Evolutionary conservation across 2,888 invertebrate genomes (phyloP).

Genomic region (Sturmia bella): DNA sequence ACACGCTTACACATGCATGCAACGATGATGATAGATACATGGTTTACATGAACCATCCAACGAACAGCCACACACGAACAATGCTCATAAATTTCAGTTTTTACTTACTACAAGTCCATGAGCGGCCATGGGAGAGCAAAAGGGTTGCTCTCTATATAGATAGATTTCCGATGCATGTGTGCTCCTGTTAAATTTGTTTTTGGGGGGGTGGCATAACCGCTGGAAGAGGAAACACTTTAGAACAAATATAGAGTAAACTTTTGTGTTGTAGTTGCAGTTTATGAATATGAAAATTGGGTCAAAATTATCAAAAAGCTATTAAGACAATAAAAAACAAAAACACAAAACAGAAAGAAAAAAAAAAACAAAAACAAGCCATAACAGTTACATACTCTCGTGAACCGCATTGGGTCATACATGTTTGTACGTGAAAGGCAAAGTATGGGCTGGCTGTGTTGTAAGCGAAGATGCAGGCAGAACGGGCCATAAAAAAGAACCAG

Average conservation of each 20-base stretch:
- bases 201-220: conserved; percentile 34
- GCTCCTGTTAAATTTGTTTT: not conserved
- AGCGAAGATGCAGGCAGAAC: not conserved
- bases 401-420: conserved; percentile 28
- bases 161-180: not conserved
- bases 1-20: conserved; percentile 22
- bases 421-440: not conserved
- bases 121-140: conserved; percentile 1
- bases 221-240: conserved; percentile 47
- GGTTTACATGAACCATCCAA: conserved; percentile 16
- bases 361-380: conserved; percentile 20
- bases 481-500: not conserved
- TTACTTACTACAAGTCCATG: conserved; percentile 13
- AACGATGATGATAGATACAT: conserved; percentile 28
- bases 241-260: conserved; percentile 49
- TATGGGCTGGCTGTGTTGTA: too few relatives aligned
- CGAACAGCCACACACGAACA: not conserved
- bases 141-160: not conserved
- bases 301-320: conserved; percentile 69
- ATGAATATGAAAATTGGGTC: conserved; percentile 67
- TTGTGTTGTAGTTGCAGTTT: conserved; percentile 59
- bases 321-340: conserved; percentile 58
- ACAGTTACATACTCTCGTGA: conserved; percentile 9
- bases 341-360: not conserved
- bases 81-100: conserved; percentile 34